Base-by-base conservation (phyloP, 92 coral and sea anemone species). In the Zoanthus sansibaricus region DNA sequence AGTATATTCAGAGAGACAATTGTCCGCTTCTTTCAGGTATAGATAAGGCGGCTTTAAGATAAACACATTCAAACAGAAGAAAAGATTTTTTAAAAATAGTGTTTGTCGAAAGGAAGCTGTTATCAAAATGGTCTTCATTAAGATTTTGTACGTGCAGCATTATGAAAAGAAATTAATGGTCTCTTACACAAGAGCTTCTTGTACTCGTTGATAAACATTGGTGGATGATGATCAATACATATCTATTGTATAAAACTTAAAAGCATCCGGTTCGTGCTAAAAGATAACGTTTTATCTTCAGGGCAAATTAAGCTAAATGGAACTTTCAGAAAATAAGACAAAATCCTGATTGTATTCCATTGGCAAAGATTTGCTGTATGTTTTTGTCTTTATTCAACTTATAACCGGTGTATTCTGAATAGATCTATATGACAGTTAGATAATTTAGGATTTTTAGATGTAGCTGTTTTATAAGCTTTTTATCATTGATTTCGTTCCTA, bases 251-350 rank as follows among this genome's bases (percentile, higher is more conserved):
- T 75, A 13, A 45, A 44, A 75, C 78, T 75, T 47, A 20, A 25
- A 52, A 75, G 54, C 61, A 46, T 75, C 78, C 78, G 58, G 78
- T 54, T 75, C 8, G 69, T 62, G 25, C 61, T 32, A 20, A 12
- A 15, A 48, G 78, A 75, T 75, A 75, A 75, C 78, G 56, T 73
- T 73, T 18, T 20, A 9, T 62, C 69, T n/a, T 62, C 69, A n/a
- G 69, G 69, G 69, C 21, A 62, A 59, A 59, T 59, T 59, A 59
- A 59, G 20, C 13, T 17, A 59, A 62, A 62, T 62, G 69, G 30
- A 62, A 62, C 69, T 62, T 62, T 62, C 30, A 62, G 5, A 62
- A 20, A 62, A 62, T n/a, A 20, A 62, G 8, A 18, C 20, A 62
- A n/a, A 59, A 11, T 49, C 55, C 12, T 7, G 9, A 49, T 7